Conservation (phyloP, 2,888 invertebrate species). For the Bedellia somnulentella region DNA sequence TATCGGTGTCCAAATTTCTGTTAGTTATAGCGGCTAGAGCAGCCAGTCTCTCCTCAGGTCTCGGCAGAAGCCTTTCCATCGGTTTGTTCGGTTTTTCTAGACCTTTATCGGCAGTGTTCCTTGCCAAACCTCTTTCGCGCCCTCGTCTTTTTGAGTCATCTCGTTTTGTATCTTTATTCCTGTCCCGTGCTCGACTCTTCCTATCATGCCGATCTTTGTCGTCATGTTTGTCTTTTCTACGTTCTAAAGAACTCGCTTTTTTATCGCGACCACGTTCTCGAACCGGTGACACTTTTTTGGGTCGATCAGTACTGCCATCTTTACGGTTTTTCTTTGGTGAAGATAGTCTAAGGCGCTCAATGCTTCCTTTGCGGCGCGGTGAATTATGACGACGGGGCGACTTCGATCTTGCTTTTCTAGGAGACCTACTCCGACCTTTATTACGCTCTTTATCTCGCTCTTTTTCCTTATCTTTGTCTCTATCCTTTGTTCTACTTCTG, state of each 20-base stretch:
- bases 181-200: conserved; percentile 70
- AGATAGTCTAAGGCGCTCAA: conserved; percentile 48
- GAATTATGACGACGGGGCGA: conserved; percentile 37
- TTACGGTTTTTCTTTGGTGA: conserved; percentile 47
- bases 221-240: conserved; percentile 55
- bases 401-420: conserved; percentile 44
- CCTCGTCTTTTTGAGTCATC: conserved; percentile 56
- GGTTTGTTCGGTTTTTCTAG: conserved; percentile 64
- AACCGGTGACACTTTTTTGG: conserved; percentile 37
- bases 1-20: conserved; percentile 39
- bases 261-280: conserved; percentile 54
- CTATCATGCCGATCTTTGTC: conserved; percentile 66
- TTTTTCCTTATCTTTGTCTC: conserved; percentile 46
- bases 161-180: conserved; percentile 57
- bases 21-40: conserved; percentile 59
- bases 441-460: conserved; percentile 53
- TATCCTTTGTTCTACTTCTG: conserved; percentile 52
- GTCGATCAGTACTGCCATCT: conserved; percentile 41
- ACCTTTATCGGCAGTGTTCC: conserved; percentile 47
- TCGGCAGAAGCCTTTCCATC: conserved; percentile 64
- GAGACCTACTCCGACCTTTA: conserved; percentile 48
- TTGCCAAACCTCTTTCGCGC: conserved; percentile 44
- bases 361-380: conserved; percentile 43
- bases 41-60: conserved; percentile 66
- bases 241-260: conserved; percentile 49